These are phyloP conservation scores for Leiothrix lutea DNA, from an alignment of 2,113 vertebrate genomes.

Conservation along the genomic window DNA sequence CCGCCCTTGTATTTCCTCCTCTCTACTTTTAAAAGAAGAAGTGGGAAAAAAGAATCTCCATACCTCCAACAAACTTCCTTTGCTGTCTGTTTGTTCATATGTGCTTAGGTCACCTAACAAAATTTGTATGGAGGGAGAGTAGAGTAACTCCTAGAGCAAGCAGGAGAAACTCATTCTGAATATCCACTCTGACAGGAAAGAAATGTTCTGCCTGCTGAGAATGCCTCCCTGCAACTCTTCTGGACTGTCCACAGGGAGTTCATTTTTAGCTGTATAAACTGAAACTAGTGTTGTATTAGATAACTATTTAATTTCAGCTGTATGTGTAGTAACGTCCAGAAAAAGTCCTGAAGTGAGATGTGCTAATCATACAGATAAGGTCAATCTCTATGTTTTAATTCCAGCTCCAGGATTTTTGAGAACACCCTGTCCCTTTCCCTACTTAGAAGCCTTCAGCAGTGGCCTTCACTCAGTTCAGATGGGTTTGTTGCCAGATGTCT, in stretches of 20 bases:
- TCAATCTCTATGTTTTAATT: neutral
- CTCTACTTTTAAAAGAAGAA: neutral
- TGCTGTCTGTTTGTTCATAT: neutral
- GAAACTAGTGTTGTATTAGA: neutral
- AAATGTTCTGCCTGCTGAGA: neutral
- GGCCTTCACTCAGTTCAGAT: neutral
- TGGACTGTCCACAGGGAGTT: neutral
- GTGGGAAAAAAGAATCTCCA: neutral
- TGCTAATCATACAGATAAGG: neutral
- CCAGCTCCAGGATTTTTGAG: neutral
- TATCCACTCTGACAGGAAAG: neutral
- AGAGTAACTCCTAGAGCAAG: neutral
- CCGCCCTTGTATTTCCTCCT: neutral
- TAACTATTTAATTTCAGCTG: neutral
- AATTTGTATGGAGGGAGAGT: neutral
- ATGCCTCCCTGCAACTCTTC: neutral
- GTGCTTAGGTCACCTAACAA: neutral
- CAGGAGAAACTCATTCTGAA: neutral
- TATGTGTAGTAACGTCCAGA: neutral
- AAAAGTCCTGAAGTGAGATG: neutral
- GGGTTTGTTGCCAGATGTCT: constrained; percentile 45
- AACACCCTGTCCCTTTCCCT: constrained; percentile 43
- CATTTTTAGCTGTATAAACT: neutral
- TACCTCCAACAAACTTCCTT: neutral
- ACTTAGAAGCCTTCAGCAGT: neutral